phyloP scores from a whole-genome alignment of 2,888 invertebrate species.

The Epistrophella euchroma region DNA sequence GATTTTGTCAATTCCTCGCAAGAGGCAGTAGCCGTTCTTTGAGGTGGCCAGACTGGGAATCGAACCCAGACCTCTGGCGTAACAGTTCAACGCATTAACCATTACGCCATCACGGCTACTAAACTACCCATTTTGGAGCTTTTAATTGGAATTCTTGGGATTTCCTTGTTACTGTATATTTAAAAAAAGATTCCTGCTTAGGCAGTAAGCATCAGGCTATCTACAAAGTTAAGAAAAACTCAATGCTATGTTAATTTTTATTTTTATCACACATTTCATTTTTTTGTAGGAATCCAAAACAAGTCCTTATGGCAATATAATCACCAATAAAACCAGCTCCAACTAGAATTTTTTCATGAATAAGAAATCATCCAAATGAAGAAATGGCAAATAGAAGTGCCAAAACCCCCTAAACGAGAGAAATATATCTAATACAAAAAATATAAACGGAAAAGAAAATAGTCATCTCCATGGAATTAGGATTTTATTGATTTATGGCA shows the following conservation, averaged over 20 bases:
- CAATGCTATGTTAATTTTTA: not conserved
- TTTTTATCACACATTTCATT: not conserved
- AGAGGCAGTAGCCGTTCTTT: no score
- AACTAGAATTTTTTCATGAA: conserved; percentile 29
- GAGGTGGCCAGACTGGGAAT: no score
- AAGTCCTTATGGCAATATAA: not conserved
- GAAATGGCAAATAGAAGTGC: conserved; percentile 46
- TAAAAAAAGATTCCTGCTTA: no score
- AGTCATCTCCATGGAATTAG: conserved; percentile 52
- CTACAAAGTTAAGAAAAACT: not conserved
- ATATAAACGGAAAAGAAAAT: conserved; percentile 23
- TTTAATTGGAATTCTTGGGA: no score
- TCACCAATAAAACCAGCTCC: conserved; percentile 14
- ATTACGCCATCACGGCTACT: no score
- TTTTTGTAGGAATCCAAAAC: not conserved
- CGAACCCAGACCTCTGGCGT: no score
- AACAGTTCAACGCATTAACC: no score
- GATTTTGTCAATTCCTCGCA: no score
- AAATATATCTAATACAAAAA: not conserved
- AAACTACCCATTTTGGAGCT: no score
- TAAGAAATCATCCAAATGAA: conserved; percentile 51
- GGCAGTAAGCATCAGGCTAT: no score
- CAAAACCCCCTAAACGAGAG: conserved; percentile 10
- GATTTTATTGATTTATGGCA: conserved; percentile 70
- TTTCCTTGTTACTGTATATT: no score